Conservation (phyloP, 2,888 invertebrate genomes). For the Odontomyia ornata region DNA sequence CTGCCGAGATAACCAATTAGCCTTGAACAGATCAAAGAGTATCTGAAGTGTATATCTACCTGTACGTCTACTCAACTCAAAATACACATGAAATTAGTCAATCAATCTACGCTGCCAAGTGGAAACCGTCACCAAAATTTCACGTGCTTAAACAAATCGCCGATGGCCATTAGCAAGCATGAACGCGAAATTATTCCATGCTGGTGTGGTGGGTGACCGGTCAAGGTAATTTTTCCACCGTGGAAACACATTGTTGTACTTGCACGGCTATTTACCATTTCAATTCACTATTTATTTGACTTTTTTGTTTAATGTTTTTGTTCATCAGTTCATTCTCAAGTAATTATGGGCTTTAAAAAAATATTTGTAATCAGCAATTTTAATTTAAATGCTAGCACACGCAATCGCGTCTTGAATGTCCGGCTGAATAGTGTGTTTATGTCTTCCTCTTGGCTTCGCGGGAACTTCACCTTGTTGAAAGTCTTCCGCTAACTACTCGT, state of each 20-base stretch:
- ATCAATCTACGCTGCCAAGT: no score
- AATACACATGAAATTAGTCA: no score
- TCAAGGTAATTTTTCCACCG: conserved; percentile 12
- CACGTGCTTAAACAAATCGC: no score
- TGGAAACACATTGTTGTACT: conserved; percentile 3
- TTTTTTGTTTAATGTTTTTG: background rate
- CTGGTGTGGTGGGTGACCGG: background rate
- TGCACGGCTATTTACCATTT: background rate
- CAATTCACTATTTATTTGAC: background rate
- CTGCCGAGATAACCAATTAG: no score
- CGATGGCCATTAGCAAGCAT: background rate
- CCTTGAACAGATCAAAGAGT: no score
- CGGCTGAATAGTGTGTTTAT: background rate
- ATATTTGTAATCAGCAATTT: conserved; percentile 4
- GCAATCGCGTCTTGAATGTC: background rate
- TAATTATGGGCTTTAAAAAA: background rate
- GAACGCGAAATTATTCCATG: background rate
- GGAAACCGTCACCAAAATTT: no score
- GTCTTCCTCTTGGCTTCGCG: background rate
- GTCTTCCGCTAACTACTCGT: background rate
- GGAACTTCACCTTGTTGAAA: background rate
- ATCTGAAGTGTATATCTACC: no score
- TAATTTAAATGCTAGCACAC: background rate
- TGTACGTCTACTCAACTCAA: no score
- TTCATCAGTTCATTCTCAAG: background rate